phyloP scores from a whole-genome alignment of 2,113 vertebrate genomes.

The Anolis carolinensis region DNA sequence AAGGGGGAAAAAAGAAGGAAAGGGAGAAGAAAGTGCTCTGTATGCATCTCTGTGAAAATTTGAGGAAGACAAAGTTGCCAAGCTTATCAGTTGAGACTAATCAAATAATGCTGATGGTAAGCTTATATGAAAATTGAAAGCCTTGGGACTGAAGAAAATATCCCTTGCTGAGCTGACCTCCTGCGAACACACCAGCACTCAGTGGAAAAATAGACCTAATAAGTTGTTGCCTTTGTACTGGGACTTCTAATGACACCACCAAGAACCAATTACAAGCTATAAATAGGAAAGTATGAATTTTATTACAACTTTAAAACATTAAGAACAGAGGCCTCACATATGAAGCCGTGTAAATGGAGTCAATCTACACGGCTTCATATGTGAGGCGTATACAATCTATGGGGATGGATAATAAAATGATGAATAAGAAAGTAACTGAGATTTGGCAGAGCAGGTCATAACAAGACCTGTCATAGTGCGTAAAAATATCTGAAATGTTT shows the following conservation, averaged over 20 bases:
- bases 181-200: background rate
- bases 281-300: slow-evolving; percentile 19
- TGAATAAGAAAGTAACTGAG: too few relatives aligned
- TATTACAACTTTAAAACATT: too few relatives aligned
- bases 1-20: background rate
- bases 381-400: too few relatives aligned
- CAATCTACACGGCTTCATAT: too few relatives aligned
- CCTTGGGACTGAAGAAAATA: background rate
- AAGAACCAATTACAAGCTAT: slow-evolving; percentile 24
- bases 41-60: background rate
- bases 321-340: too few relatives aligned
- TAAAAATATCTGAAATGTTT: slow-evolving; percentile 27
- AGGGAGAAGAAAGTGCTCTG: background rate
- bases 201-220: background rate
- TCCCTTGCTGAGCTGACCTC: slow-evolving; percentile 12
- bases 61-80: background rate
- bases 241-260: slow-evolving; percentile 22
- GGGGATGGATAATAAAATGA: too few relatives aligned
- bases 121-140: background rate
- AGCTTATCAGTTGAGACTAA: background rate
- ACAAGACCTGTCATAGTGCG: background rate
- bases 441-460: background rate
- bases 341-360: too few relatives aligned
- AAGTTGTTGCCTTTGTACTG: background rate
- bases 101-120: background rate